A percentile compares a stretch with the other conserved stretches of the same genome.
Evolutionary conservation across 2,113 vertebrate genomes (phyloP).

Genomic region (Myxocyprinus asiaticus): DNA sequence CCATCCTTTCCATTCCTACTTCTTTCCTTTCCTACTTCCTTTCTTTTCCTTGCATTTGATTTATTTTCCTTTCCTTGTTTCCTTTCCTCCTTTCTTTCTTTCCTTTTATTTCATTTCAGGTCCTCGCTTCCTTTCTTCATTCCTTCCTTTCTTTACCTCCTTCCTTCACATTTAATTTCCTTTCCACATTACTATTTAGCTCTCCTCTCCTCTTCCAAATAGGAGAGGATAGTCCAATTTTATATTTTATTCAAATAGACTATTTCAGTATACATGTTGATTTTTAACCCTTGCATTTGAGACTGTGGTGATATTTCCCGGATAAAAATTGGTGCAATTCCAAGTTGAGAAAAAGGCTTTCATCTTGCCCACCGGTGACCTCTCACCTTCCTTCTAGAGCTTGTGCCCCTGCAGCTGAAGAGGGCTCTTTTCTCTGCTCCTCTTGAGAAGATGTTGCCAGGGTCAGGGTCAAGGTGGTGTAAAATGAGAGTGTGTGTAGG

Average conservation of each 20-base stretch:
- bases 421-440: constrained; percentile 24
- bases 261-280: too few species aligned
- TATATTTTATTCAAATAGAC: neutral
- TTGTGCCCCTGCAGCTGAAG: constrained; percentile 8
- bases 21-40: too few species aligned
- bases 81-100: too few species aligned
- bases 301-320: neutral
- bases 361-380: neutral
- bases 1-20: too few species aligned
- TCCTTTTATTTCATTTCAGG: too few species aligned
- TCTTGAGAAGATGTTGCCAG: constrained; percentile 27
- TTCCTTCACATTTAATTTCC: too few species aligned
- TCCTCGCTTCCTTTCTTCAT: too few species aligned
- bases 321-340: neutral
- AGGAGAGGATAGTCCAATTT: neutral
- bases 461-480: constrained; percentile 37
- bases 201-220: neutral
- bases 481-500: constrained; percentile 57
- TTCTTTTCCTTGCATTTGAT: too few species aligned
- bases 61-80: too few species aligned
- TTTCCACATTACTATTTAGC: too few species aligned
- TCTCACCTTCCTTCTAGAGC: constrained; percentile 24
- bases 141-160: too few species aligned
- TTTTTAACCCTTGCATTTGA: neutral
- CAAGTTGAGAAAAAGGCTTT: neutral